Base-by-base conservation (phyloP, 2,797 vertebrate species). In the Tachyglossus aculeatus region DNA sequence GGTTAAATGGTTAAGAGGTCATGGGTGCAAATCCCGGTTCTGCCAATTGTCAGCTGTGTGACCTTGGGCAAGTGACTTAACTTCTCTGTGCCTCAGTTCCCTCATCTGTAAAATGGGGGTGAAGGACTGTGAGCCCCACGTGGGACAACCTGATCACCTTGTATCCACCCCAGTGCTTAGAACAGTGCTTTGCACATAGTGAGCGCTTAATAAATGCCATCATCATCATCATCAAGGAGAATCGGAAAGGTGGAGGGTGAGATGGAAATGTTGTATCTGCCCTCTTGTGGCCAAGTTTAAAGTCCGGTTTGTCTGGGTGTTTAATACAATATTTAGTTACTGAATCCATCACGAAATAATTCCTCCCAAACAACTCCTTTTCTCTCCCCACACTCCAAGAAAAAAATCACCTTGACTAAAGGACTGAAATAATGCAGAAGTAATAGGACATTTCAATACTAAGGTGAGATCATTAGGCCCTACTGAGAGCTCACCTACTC, bases 271-370 rank as follows among this genome's bases (percentile, higher is more conserved):
- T 55, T 79, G 29, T 21, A 24, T 63, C 72, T 72, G 90, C 90
- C 90, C 90, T 88, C 92, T 88, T 67, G 91, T 88, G 92, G 85
- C 58, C 37, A 54, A 58, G 44, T 21, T 2, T 10, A 32, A 70
- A 11, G 41, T 44, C 10, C 5, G 45, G 32, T 38, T 12, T 21
- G 32, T 9, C 1, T 36, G 16, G 71, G 18, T 43, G 15, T 53
- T 5, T 51, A 14, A 27, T n/a, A 14, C 60, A 52, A 24, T 39
- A 29, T 9, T 1, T 36, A n/a, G 24, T 36, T 37, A 53, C 15
- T 9, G 41, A 36, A 72, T 69, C 41, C 2, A n/a, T 13, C 19
- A 12, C 40, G 6, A 40, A 7, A 40, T n/a, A 7, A n/a, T 38
- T 7, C 38, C 16, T 19, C 19, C 18, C 39, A 22, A n/a, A 22